Conservation (phyloP, 2,888 invertebrate species). For the Drosophila mimica region DNA sequence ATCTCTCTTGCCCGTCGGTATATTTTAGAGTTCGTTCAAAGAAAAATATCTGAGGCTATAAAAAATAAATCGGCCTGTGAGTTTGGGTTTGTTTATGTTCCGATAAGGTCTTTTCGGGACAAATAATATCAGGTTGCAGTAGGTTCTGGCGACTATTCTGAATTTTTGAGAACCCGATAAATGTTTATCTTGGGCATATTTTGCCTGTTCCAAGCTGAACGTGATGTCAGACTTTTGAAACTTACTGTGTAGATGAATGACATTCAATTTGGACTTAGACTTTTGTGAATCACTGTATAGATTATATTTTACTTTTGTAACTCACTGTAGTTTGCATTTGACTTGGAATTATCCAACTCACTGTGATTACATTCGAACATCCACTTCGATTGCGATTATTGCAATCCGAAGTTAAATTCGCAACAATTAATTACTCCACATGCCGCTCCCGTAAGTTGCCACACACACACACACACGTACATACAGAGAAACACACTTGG, state of each 20-base stretch:
- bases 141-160: not conserved
- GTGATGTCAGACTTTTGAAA: not conserved
- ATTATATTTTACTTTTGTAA: not conserved
- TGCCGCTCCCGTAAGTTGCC: slow-evolving; percentile 2
- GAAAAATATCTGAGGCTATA: too few species aligned
- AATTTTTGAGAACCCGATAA: not conserved
- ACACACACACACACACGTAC: not conserved
- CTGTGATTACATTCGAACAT: not conserved
- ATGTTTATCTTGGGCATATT: not conserved
- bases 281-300: not conserved
- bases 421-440: not conserved
- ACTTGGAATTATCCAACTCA: too few species aligned
- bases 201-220: not conserved
- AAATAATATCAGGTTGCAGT: not conserved
- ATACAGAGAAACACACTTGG: not conserved
- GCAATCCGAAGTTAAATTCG: not conserved
- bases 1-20: not conserved
- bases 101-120: not conserved
- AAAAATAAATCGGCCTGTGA: not conserved
- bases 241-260: not conserved
- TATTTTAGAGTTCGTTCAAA: not conserved
- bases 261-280: too few species aligned
- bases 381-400: not conserved
- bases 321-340: not conserved
- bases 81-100: not conserved